phyloP scores from a whole-genome alignment of 2,888 invertebrate genomes.

The Rhyacophila evoluta region DNA sequence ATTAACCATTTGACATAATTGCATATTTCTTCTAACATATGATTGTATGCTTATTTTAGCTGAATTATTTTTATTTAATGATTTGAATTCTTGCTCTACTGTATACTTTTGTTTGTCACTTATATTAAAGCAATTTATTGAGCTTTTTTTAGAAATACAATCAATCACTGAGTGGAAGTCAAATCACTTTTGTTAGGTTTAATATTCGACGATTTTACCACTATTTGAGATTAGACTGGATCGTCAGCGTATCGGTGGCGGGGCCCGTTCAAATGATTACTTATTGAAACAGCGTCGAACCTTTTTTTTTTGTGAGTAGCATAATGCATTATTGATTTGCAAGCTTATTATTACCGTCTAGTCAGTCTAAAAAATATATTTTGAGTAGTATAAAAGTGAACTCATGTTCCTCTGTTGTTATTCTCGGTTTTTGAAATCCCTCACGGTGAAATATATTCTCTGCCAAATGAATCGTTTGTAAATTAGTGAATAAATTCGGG shows the following conservation, averaged over 20 bases:
- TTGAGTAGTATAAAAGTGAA: conserved; percentile 39
- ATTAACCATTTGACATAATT: no score
- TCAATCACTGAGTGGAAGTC: neutral
- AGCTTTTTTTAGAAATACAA: no score
- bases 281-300: neutral
- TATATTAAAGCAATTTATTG: no score
- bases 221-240: neutral
- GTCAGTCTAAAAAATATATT: conserved; percentile 50
- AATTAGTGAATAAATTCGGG: conserved; percentile 14
- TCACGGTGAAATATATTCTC: neutral
- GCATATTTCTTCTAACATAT: no score
- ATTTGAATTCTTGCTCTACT: no score
- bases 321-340: conserved; percentile 37
- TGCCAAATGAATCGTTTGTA: conserved; percentile 5
- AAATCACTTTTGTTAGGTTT: neutral
- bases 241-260: neutral
- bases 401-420: conserved; percentile 15
- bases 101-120: no score
- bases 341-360: conserved; percentile 52
- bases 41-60: no score
- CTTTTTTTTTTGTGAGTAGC: conserved; percentile 29
- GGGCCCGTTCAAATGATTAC: neutral
- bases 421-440: neutral
- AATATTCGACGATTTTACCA: neutral
- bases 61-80: no score